These are phyloP conservation scores for Acropternis orthonyx DNA, from an alignment of 2,797 vertebrate genomes.

Conservation along the genomic window DNA sequence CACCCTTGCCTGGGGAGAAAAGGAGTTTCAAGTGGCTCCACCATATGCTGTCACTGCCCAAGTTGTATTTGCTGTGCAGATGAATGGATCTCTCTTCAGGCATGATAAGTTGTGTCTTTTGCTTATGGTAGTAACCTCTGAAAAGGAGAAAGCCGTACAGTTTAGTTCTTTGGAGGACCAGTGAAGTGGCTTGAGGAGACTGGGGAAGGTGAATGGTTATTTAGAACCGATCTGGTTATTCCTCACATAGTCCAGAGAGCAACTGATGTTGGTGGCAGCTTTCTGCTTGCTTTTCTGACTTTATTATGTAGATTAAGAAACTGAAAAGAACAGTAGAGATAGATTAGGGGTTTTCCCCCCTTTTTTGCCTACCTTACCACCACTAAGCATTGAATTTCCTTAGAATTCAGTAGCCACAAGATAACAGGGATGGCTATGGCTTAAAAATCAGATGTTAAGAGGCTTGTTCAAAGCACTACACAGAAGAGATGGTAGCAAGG, in stretches of 20 bases:
- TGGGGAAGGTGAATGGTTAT: background rate
- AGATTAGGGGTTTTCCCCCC: background rate
- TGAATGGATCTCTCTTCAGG: background rate
- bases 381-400: background rate
- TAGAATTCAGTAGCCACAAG: background rate
- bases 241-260: background rate
- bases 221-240: background rate
- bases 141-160: background rate
- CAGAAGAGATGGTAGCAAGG: background rate
- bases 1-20: background rate
- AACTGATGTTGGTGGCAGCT: background rate
- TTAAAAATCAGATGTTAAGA: background rate
- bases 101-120: background rate
- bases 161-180: background rate
- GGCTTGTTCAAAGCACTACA: background rate
- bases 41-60: background rate
- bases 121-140: background rate
- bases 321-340: background rate
- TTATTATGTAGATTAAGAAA: background rate
- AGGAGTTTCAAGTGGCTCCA: background rate
- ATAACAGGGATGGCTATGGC: background rate
- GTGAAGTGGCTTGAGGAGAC: background rate
- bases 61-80: background rate
- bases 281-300: background rate
- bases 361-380: background rate